These are phyloP conservation scores for Melitaea athalia DNA, from an alignment of 2,888 invertebrate species.

Conservation along the genomic window DNA sequence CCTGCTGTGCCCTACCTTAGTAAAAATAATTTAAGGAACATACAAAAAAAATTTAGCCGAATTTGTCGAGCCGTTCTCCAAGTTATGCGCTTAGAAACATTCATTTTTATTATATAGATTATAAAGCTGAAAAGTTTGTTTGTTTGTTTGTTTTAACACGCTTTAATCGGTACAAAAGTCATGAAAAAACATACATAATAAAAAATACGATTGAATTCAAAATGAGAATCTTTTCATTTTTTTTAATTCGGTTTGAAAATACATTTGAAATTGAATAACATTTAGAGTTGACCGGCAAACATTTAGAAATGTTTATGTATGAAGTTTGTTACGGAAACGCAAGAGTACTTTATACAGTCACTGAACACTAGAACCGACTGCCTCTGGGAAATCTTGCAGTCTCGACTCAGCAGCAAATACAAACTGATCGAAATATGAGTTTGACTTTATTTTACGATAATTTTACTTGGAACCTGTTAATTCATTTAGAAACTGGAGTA, in stretches of 20 bases:
- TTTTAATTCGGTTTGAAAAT: neutral
- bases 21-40: too few species aligned
- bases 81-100: too few species aligned
- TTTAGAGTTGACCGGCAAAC: slow-evolving; percentile 11
- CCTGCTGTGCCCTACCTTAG: too few species aligned
- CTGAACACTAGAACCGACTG: slow-evolving; percentile 26
- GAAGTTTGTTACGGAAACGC: slow-evolving; percentile 31
- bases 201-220: too few species aligned
- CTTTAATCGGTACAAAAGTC: too few species aligned
- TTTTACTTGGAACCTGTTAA: neutral
- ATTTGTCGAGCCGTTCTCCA: too few species aligned
- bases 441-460: neutral
- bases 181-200: too few species aligned
- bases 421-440: slow-evolving; percentile 21
- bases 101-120: too few species aligned
- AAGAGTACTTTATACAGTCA: slow-evolving; percentile 30
- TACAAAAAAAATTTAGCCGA: too few species aligned
- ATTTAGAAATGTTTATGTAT: slow-evolving; percentile 31
- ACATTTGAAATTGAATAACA: slow-evolving; percentile 12
- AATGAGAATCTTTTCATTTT: too few species aligned
- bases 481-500: neutral
- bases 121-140: too few species aligned
- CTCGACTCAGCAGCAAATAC: slow-evolving; percentile 31
- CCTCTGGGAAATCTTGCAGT: slow-evolving; percentile 38
- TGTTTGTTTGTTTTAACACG: too few species aligned